phyloP scores from a whole-genome alignment of 1,140 invertebrate species.

The Eriocheir sinensis region DNA sequence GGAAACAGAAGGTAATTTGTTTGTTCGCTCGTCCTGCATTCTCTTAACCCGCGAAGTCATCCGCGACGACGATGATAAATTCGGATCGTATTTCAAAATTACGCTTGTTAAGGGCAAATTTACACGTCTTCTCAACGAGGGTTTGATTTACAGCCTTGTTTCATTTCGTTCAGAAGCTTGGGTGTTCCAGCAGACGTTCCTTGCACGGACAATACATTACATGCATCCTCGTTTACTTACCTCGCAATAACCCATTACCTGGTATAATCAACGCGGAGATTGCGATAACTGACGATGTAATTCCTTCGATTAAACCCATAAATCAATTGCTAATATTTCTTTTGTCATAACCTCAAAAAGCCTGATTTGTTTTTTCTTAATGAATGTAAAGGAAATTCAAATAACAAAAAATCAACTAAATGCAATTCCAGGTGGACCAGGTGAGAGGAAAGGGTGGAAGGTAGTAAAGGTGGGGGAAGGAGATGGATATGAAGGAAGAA shows the following conservation, averaged over 20 bases:
- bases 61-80: neutral
- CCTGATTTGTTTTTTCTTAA: neutral
- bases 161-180: neutral
- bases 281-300: slow-evolving; percentile 42
- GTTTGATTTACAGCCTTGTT: neutral
- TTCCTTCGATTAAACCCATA: slow-evolving; percentile 39
- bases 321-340: slow-evolving; percentile 54
- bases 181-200: neutral
- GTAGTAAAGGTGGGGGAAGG: neutral
- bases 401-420: too few relatives aligned
- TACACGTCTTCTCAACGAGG: neutral
- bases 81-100: neutral
- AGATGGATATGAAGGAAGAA: neutral
- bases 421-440: too few relatives aligned
- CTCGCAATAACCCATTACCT: slow-evolving; percentile 19
- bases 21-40: neutral
- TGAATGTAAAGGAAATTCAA: neutral
- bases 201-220: neutral
- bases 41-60: neutral
- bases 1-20: neutral
- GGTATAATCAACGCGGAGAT: slow-evolving; percentile 25
- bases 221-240: neutral
- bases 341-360: neutral
- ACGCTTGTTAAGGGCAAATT: neutral
- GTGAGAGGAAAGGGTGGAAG: neutral